Evolutionary conservation across 1,140 invertebrate species (phyloP), one percentile per base, ranked within the genome.

Genomic region (Bactericera cockerelli): DNA sequence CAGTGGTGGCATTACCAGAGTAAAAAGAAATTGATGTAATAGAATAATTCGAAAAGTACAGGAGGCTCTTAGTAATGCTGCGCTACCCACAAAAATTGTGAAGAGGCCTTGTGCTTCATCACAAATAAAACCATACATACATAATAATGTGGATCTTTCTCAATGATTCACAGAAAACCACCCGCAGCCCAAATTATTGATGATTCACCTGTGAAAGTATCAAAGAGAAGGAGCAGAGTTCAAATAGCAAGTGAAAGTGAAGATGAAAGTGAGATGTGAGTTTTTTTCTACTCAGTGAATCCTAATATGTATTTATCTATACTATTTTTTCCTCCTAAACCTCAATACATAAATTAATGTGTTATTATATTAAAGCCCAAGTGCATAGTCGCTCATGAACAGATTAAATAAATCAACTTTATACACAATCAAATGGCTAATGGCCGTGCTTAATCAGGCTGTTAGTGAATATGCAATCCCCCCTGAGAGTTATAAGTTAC

Each of bases 231-330:
- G 19, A 49, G 42, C 22, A 49, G 22, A 49, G 22, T 22, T 19
- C 42, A 22, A 49, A 49, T 49, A 49, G n/a, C 22, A n/a, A 49
- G 42, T 49, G 42, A 49, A 16, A 49, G 42, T 49, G 42, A 49
- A 16, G 42, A 22, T 19, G 42, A 49, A 31, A 31, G 4, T 49
- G 42, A 49, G 22, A 22, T 8, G 42, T 49, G 19, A 49, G 42
- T 49, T 31, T n/a, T n/a, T n/a, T n/a, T n/a, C 33, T 36, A 36
- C 16, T 36, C 10, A 36, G 10, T 10, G 16, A 10, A 36, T 11
- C 16, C 16, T 36, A 11, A 36, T 36, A 11, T 36, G 10, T 10
- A 16, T 36, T 36, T 11, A 36, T 11, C 16, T 36, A 16, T 16
- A 36, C 16, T 36, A 36, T 16, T 36, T 11, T 36, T 10, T 36